Conservation (phyloP, 2,797 vertebrate genomes). For the Odontamblyopus rebecca region DNA sequence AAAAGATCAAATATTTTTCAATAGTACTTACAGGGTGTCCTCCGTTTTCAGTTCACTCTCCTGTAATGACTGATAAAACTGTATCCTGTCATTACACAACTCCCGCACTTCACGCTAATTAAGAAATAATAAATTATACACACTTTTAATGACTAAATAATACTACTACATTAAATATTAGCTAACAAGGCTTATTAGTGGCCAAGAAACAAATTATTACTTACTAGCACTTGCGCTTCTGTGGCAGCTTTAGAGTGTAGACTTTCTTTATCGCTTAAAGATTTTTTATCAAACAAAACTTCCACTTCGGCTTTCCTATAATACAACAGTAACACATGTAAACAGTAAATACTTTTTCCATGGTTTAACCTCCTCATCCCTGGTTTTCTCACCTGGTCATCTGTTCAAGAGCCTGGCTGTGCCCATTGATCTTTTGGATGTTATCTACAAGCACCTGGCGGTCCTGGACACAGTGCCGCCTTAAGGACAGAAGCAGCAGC, state of each 20-base stretch:
- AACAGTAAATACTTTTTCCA: not conserved
- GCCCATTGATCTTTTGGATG: constrained; percentile 46
- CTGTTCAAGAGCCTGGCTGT: constrained; percentile 64
- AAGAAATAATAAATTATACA: constrained; percentile 4
- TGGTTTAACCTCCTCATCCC: too few species aligned
- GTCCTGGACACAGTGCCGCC: constrained; percentile 50
- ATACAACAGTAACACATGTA: constrained; percentile 12
- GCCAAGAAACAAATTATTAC: constrained; percentile 1
- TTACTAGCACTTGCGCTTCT: constrained; percentile 80
- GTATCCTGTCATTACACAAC: constrained; percentile 73
- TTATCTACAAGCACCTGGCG: constrained; percentile 55
- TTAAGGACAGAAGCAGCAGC: constrained; percentile 72
- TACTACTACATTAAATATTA: not conserved
- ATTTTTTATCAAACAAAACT: constrained; percentile 63
- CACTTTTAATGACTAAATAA: not conserved
- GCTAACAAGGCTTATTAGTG: not conserved
- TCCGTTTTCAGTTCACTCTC: constrained; percentile 63
- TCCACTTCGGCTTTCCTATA: constrained; percentile 76
- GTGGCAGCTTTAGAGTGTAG: constrained; percentile 38
- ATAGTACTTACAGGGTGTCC: constrained; percentile 54
- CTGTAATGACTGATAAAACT: constrained; percentile 78
- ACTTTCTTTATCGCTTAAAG: constrained; percentile 34
- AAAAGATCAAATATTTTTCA: not conserved
- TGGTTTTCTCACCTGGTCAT: constrained; percentile 61
- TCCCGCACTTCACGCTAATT: constrained; percentile 73